Evolutionary conservation across 2,888 invertebrate genomes (phyloP), one percentile per base, ranked within the genome.

Genomic region (Leptinotarsa haldemani): DNA sequence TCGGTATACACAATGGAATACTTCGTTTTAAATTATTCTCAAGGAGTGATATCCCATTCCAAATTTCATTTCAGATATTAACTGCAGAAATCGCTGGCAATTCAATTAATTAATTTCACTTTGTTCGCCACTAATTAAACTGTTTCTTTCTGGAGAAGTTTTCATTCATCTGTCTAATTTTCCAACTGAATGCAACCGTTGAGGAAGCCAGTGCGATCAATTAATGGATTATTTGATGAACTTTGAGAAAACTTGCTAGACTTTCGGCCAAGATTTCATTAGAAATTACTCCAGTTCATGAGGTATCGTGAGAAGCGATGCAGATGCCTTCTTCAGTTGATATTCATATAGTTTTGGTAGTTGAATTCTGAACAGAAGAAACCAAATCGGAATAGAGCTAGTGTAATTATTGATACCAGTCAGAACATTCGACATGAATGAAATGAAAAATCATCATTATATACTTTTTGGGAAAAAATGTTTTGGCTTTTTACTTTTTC

Each of bases 71-170:
- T 56, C 3, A 9, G 20, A 56, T 56, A 61, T 61, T 25, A 58
- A 25, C 58, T 30, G 61, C 40, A 61, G 61, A 40, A 61, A 61
- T 61, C n/a, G 61, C n/a, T 16, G 12, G 30, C 40, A 61, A 18
- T n/a, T 20, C n/a, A 40, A 30, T 30, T 30, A 61, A 61, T 61
- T 61, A 61, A 40, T 61, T 61, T 40, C 25, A 20, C 61, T 61
- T 18, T 30, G 61, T 40, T 61, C 61, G n/a, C 30, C 16, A 61
- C n/a, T 61, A 40, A 61, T 61, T 40, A 40, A 61, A 61, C 61
- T 61, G 61, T 61, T 61, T 40, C 61, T 61, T 61, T 61, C 25
- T 9, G 40, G 18, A 9, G n/a, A 16, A 16, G 61, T 61, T 61
- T 61, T n/a, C 61, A 61, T 61, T 61, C 40, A 61, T 40, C n/a